Evolutionary conservation across 2,888 invertebrate species (phyloP).

Genomic region (Zeuzera pyrina): DNA sequence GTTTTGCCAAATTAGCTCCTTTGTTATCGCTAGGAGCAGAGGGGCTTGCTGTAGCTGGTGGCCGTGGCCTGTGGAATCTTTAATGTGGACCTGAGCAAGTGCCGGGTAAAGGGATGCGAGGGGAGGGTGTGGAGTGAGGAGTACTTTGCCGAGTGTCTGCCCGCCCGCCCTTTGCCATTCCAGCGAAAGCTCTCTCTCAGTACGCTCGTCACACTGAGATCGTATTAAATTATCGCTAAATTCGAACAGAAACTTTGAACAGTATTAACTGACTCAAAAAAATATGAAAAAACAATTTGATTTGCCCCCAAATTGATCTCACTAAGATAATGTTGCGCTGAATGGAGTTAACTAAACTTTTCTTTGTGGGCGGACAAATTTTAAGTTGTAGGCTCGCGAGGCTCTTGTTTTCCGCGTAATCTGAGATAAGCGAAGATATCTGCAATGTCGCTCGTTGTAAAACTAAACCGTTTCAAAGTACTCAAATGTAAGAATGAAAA

Average conservation of each 20-base stretch:
- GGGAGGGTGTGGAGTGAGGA: conserved; percentile 20
- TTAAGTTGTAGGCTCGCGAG: conserved; percentile 9
- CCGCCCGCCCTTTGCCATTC: conserved; percentile 24
- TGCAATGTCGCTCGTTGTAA: conserved; percentile 79
- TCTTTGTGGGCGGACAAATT: neutral
- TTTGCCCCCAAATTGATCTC: too few relatives aligned
- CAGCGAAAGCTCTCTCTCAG: neutral
- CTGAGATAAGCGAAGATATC: conserved; percentile 2
- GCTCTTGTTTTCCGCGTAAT: conserved; percentile 8
- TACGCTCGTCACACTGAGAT: neutral
- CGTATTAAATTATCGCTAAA: conserved; percentile 1
- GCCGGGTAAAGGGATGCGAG: conserved; percentile 7
- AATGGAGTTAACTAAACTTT: too few relatives aligned
- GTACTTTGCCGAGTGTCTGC: conserved; percentile 20
- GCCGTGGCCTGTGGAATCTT: conserved; percentile 18
- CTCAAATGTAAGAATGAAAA: conserved; percentile 79
- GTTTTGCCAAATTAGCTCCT: conserved; percentile 7
- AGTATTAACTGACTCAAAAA: neutral
- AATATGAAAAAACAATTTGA: too few relatives aligned
- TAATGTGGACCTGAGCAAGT: conserved; percentile 13
- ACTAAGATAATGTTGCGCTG: too few relatives aligned
- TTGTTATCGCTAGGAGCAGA: conserved; percentile 10
- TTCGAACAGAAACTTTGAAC: neutral
- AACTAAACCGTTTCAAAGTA: conserved; percentile 78
- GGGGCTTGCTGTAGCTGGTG: conserved; percentile 6